Conservation (phyloP, 1,140 invertebrate species). For the Heterodera carotae region DNA sequence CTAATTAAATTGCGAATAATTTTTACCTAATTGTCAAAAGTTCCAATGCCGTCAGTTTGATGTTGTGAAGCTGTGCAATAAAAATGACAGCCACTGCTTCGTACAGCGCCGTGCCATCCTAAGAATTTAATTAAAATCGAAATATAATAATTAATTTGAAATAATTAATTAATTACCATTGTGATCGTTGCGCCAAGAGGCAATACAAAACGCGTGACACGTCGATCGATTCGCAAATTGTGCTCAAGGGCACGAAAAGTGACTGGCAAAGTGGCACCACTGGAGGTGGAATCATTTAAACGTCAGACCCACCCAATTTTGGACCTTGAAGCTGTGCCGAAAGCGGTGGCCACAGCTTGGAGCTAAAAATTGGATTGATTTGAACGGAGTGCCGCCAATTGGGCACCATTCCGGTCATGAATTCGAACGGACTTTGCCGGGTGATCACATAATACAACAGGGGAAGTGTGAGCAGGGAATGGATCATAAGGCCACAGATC, state of each 20-base stretch:
- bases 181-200: slow-evolving; percentile 75
- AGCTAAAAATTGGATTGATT: slow-evolving; percentile 64
- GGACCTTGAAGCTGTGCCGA: slow-evolving; percentile 75
- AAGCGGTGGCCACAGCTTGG: slow-evolving; percentile 87
- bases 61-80: slow-evolving; percentile 73
- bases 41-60: slow-evolving; percentile 70
- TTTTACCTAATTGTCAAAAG: slow-evolving; percentile 73
- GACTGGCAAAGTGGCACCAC: slow-evolving; percentile 88
- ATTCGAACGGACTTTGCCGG: slow-evolving; percentile 72
- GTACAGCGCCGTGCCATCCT: slow-evolving; percentile 71
- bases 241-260: slow-evolving; percentile 76
- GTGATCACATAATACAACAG: slow-evolving; percentile 55
- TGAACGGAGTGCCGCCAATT: not conserved
- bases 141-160: not conserved
- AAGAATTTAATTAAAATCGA: not conserved
- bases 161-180: slow-evolving; percentile 46
- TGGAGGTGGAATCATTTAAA: slow-evolving; percentile 63
- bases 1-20: too few relatives aligned
- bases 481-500: slow-evolving; percentile 78
- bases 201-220: slow-evolving; percentile 88
- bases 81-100: slow-evolving; percentile 70
- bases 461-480: slow-evolving; percentile 72
- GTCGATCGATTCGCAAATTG: slow-evolving; percentile 68
- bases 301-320: not conserved
- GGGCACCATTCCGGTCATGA: slow-evolving; percentile 75